Percentiles rank a stretch among this genome's conserved stretches.
Conservation (phyloP, 2,113 vertebrate species). For the Recurvirostra avosetta region DNA sequence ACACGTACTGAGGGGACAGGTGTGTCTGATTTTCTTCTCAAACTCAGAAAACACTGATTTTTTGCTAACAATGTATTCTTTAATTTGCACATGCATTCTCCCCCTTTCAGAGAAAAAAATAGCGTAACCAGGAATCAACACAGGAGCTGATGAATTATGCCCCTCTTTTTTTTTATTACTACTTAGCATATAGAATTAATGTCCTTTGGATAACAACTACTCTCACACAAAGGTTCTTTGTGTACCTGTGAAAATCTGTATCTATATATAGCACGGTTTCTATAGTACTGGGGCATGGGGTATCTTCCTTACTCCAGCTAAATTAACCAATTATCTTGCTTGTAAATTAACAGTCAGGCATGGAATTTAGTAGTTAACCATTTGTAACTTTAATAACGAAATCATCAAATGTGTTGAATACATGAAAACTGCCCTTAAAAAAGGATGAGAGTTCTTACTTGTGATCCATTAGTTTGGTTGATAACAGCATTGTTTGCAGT, state of each 20-base stretch:
- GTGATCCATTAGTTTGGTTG: conserved; percentile 76
- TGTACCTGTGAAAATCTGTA: neutral
- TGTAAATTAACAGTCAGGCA: neutral
- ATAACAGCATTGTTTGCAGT: conserved; percentile 70
- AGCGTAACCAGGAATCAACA: neutral
- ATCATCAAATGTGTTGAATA: neutral
- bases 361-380: neutral
- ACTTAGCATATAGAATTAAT: neutral
- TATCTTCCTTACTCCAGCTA: neutral
- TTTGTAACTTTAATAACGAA: neutral
- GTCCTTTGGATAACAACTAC: neutral
- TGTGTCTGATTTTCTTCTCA: neutral
- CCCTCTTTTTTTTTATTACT: neutral
- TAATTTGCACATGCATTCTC: neutral
- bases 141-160: neutral
- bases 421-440: neutral
- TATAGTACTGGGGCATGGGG: neutral
- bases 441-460: conserved; percentile 64
- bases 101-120: neutral
- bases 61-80: neutral
- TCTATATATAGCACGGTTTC: neutral
- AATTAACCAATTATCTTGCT: neutral
- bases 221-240: neutral
- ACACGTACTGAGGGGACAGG: neutral
- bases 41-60: neutral